Evolutionary conservation across 2,113 vertebrate genomes (phyloP).

Genomic region (Mixornis gularis): DNA sequence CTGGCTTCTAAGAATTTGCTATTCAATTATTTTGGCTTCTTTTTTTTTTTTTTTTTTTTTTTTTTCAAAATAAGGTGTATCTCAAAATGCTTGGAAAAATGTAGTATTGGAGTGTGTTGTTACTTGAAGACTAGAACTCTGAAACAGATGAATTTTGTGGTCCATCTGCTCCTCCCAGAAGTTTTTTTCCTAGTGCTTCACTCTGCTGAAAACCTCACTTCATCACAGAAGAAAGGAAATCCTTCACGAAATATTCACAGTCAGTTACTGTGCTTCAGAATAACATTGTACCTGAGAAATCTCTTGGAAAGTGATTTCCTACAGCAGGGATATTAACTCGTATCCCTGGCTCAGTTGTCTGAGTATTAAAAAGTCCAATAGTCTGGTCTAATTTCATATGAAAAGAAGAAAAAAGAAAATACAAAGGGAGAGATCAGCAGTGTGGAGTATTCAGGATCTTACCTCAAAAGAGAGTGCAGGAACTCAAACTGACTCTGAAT

Average conservation of each 20-base stretch:
- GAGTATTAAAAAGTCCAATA: neutral
- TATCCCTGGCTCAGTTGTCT: neutral
- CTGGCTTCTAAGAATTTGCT: neutral
- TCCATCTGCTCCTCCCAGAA: neutral
- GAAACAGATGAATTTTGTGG: neutral
- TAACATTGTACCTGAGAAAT: neutral
- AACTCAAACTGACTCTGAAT: neutral
- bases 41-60: neutral
- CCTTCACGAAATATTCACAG: neutral
- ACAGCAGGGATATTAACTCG: neutral
- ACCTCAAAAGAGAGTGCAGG: neutral
- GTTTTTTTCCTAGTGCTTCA: neutral
- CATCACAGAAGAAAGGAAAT: neutral
- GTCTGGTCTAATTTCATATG: neutral
- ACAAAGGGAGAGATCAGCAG: neutral
- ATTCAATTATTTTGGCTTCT: neutral
- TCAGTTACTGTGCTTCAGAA: neutral
- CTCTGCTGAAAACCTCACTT: neutral
- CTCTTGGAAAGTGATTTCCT: neutral
- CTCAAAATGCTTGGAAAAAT: neutral
- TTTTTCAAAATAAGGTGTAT: neutral
- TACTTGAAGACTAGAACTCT: neutral
- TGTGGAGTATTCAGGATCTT: rapidly evolving
- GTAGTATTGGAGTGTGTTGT: neutral
- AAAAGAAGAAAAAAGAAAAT: neutral